Evolutionary conservation across 1,140 invertebrate species (phyloP), one percentile per base, ranked within the genome.

Genomic region (Brachionus sp.): DNA sequence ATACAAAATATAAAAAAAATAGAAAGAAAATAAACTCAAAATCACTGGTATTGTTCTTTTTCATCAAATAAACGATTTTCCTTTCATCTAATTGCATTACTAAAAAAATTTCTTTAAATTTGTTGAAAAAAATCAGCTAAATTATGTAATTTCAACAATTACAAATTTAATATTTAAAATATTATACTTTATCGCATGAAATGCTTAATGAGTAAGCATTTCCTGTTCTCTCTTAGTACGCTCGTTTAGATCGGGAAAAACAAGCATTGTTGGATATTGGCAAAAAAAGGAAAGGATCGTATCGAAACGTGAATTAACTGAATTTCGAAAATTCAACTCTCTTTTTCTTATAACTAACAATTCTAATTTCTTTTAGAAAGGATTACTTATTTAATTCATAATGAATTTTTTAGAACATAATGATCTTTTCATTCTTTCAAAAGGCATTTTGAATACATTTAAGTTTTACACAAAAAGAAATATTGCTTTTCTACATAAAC

Each of bases 181-280:
- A 42, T 42, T 13, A 3, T 42, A 1, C 39, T 42, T 42, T 42
- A 42, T 42, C 39, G 5, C 39, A 2, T 1, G 39, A 42, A 50
- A 50, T 50, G 46, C 46, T n/a, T 50, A 50, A 50, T n/a, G n/a
- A 50, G 4, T 50, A 50, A 50, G 46, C 46, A 50, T 50, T 50
- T 50, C 46, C 50, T 57, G 50, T 57, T 57, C n/a, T 57, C 16
- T 19, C 50, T 57, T 57, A 57, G 50, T 57, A 19, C n/a, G 50
- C 50, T 57, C 50, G 50, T 57, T 57, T 57, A 57, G 50, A 57
- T 57, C 16, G n/a, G n/a, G 50, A 57, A 53, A 57, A 57, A 57
- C n/a, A 57, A 57, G 50, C 50, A 19, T 57, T 57, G 50, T 57
- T 57, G n/a, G n/a, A n/a, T 19, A 57, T 57, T 19, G 50, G 50